These are phyloP conservation scores for Catagonus wagneri DNA, from an alignment of 2,113 vertebrate species.

Conservation along the genomic window DNA sequence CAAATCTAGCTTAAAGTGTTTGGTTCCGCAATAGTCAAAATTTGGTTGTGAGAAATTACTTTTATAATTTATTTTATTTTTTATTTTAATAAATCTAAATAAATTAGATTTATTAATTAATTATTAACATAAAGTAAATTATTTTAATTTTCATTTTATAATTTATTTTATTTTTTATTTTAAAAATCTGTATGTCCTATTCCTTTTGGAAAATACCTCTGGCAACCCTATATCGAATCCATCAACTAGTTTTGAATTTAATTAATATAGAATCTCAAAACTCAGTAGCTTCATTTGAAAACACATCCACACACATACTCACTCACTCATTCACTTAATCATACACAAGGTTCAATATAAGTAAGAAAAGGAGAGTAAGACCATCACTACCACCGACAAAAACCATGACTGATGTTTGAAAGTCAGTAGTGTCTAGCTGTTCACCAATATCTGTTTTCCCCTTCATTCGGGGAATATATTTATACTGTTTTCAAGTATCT, in stretches of 20 bases:
- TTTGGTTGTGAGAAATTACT: neutral
- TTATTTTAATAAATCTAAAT: too few species aligned
- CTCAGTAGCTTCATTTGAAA: neutral
- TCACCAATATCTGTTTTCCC: neutral
- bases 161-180: too few species aligned
- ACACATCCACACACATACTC: neutral
- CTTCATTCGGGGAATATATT: neutral
- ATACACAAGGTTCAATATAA: neutral
- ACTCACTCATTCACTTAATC: neutral
- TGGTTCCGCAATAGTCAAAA: neutral
- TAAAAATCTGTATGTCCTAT: too few species aligned
- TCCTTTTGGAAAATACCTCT: too few species aligned
- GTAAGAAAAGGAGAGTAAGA: neutral
- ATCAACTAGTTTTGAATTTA: neutral
- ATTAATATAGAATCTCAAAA: neutral
- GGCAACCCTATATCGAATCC: too few species aligned
- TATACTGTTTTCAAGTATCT: neutral
- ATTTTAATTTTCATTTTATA: too few species aligned
- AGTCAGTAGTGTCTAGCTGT: neutral
- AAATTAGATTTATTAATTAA: too few species aligned
- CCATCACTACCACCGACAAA: neutral
- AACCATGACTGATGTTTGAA: neutral
- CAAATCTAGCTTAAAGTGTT: neutral
- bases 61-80: neutral
- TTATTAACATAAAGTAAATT: too few species aligned